phyloP scores from a whole-genome alignment of 2,888 invertebrate species.

The Drosophila melanosoma region DNA sequence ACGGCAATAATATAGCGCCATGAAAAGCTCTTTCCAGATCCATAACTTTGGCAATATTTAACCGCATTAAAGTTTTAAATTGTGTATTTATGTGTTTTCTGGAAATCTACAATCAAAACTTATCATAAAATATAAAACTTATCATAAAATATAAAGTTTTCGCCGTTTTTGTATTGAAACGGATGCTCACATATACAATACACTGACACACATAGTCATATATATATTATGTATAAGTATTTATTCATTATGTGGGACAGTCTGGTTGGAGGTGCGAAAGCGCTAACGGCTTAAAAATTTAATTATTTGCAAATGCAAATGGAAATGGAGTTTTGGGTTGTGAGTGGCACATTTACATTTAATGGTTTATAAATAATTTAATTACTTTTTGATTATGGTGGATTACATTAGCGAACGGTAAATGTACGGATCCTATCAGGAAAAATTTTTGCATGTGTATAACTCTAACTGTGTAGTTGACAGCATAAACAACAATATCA shows the following conservation, averaged over 20 bases:
- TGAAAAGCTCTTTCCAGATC: neutral
- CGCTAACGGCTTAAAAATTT: slow-evolving; percentile 66
- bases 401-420: slow-evolving; percentile 72
- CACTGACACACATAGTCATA: neutral
- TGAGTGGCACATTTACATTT: slow-evolving; percentile 67
- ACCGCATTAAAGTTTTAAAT: neutral
- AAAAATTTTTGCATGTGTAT: slow-evolving; percentile 8
- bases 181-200: slow-evolving; percentile 49
- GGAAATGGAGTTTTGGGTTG: slow-evolving; percentile 17
- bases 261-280: slow-evolving; percentile 59
- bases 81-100: neutral
- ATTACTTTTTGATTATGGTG: slow-evolving; percentile 81
- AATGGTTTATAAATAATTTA: slow-evolving; percentile 82
- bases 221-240: slow-evolving; percentile 36
- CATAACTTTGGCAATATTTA: neutral
- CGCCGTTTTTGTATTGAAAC: slow-evolving; percentile 66
- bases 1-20: neutral
- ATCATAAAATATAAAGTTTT: no score
- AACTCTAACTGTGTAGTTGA: slow-evolving; percentile 33
- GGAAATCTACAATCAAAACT: slow-evolving; percentile 53
- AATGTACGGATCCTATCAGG: slow-evolving; percentile 50
- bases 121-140: slow-evolving; percentile 67
- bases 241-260: slow-evolving; percentile 42
- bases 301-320: slow-evolving; percentile 68
- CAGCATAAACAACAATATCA: slow-evolving; percentile 25